phyloP scores from a whole-genome alignment of 2,797 vertebrate species.

The Gambelia wislizenii region DNA sequence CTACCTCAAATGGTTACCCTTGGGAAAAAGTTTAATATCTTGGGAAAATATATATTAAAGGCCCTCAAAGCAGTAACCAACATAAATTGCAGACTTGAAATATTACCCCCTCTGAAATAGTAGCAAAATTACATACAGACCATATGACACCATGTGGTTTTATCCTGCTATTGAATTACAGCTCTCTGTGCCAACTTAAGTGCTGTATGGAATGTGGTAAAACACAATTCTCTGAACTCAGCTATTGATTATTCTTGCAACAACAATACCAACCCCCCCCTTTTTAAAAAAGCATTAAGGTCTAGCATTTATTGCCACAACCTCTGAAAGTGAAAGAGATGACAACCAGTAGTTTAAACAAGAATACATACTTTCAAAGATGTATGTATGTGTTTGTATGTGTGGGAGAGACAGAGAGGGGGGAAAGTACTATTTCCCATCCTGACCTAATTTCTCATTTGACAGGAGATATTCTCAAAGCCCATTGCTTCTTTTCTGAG shows the following conservation, averaged over 20 bases:
- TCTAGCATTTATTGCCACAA: slow-evolving; percentile 4
- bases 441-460: neutral
- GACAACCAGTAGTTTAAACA: slow-evolving; percentile 8
- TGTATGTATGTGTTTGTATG: too few relatives aligned
- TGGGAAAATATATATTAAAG: neutral
- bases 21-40: neutral
- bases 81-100: slow-evolving; percentile 4
- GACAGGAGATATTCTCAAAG: slow-evolving; percentile 12
- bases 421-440: neutral
- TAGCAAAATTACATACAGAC: slow-evolving; percentile 37
- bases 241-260: slow-evolving; percentile 21
- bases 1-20: neutral
- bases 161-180: slow-evolving; percentile 30
- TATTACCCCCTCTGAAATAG: slow-evolving; percentile 24
- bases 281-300: neutral
- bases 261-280: neutral
- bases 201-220: slow-evolving; percentile 24
- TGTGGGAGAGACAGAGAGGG: neutral
- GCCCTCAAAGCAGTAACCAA: neutral
- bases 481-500: neutral
- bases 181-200: slow-evolving; percentile 28
- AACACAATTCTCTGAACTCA: slow-evolving; percentile 21
- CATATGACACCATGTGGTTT: slow-evolving; percentile 21
- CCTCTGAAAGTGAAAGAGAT: neutral
- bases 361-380: slow-evolving; percentile 8